Conservation (phyloP, 1,140 invertebrate species). For the Stenopsyche tienmushanensis region DNA sequence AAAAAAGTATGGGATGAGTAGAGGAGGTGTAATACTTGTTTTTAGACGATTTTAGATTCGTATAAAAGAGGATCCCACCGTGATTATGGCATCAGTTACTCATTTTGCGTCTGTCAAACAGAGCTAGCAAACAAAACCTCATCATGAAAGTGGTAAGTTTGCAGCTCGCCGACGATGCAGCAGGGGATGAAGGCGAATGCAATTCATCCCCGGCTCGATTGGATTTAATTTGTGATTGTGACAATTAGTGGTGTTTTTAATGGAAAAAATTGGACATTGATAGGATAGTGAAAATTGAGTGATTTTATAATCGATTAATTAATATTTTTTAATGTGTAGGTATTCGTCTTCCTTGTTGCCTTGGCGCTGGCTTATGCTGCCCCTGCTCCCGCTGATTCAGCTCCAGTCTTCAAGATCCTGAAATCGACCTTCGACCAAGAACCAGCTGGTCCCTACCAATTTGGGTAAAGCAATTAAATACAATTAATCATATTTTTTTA, state of each 20-base stretch:
- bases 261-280: neutral
- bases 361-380: constrained; percentile 46
- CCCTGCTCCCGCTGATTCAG: constrained; percentile 35
- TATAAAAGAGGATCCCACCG: constrained; percentile 37
- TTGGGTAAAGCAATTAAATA: constrained; percentile 47
- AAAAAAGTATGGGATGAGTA: constrained; percentile 34
- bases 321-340: constrained; percentile 31
- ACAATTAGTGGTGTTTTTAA: neutral
- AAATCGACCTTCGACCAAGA: constrained; percentile 46
- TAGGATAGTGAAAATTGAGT: too few relatives aligned
- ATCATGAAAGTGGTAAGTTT: constrained; percentile 40
- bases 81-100: constrained; percentile 37
- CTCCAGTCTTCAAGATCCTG: constrained; percentile 44
- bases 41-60: constrained; percentile 37
- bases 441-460: constrained; percentile 48
- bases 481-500: too few relatives aligned
- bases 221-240: neutral
- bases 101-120: constrained; percentile 36
- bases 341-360: constrained; percentile 45
- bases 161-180: neutral
- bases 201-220: too few relatives aligned
- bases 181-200: too few relatives aligned
- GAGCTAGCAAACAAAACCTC: constrained; percentile 20
- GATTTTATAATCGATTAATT: too few relatives aligned
- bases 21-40: constrained; percentile 36